Base-by-base conservation (phyloP, 2,113 vertebrate species). In the Clarias magur region DNA sequence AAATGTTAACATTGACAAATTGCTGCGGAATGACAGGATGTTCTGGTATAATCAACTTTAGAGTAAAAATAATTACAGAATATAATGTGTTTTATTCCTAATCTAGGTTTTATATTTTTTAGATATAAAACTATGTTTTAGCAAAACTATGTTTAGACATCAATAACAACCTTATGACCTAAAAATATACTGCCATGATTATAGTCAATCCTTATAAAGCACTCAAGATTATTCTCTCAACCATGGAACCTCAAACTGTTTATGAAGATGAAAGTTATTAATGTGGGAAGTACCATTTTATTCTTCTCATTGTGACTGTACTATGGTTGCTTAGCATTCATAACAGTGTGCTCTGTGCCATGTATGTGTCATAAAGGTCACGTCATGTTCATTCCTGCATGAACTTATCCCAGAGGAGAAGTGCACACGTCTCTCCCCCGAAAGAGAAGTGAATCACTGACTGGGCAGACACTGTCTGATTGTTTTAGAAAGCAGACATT, bases 301-400 rank as follows among this genome's bases (percentile, higher is more conserved):
- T 83, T 86, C 72, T 85, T 86, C 27, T 80, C 56, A 80, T 34
- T 60, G 75, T 86, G 27, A 42, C 85, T 63, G 63, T 86, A 21
- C 56, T 75, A 65, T 81, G n/a, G 27, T 80, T 78, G 75, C 83
- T 86, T 86, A 84, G 80, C 59, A 53, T 48, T 21, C 17, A 87
- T 17, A 48, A 78, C 65, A n/a, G 68, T 70, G 68, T 62, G 38
- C 48, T 48, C 48, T 27, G 2, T 81, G 73, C 4, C 38, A 17
- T 75, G 48, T 9, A 53, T 15, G 68, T 83, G 82, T 80, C 56
- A 57, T 84, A 70, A 84, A 84, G 27, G 54, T 34, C 62, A 53
- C 13, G 17, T 83, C 65, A 56, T 72, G 53, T 70, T 72, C 48
- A 9, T 70, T 84, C 65, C 17, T 72, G 48, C n/a, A 70, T 8